Conservation (phyloP, 23 tunicate genomes). For the Halocynthia aurantium region DNA sequence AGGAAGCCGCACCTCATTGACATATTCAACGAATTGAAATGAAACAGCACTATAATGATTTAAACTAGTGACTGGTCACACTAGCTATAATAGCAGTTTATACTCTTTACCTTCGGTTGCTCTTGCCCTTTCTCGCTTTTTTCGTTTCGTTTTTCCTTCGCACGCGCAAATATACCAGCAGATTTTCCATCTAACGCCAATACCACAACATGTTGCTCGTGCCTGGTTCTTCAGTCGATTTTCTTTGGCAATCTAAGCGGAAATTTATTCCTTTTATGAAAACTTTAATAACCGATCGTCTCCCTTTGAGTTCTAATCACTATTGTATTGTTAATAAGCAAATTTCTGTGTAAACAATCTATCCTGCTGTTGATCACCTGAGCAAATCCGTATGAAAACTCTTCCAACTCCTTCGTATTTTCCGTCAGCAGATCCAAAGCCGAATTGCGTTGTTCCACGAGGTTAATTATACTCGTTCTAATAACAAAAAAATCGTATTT, state of each 20-base stretch:
- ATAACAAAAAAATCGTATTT: neutral
- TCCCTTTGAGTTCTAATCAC: too few species aligned
- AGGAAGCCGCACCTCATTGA: too few species aligned
- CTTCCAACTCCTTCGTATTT: conserved; percentile 28
- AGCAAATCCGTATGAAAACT: conserved; percentile 32
- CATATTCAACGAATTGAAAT: too few species aligned
- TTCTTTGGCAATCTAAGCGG: conserved; percentile 19
- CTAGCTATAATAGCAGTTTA: too few species aligned
- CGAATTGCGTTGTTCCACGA: conserved; percentile 25
- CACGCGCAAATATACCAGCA: conserved; percentile 69
- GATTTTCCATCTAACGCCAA: conserved; percentile 27
- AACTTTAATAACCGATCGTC: too few species aligned
- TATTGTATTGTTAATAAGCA: too few species aligned
- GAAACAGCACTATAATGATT: too few species aligned
- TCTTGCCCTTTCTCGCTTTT: neutral
- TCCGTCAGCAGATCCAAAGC: conserved; percentile 7
- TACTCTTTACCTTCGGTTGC: too few species aligned
- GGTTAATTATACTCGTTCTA: conserved; percentile 13
- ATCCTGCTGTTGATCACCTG: conserved; percentile 1
- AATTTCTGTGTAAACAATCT: too few species aligned
- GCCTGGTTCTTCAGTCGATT: conserved; percentile 34
- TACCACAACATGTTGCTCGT: conserved; percentile 39
- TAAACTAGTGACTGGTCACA: too few species aligned
- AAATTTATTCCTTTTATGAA: neutral
- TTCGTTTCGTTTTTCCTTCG: conserved; percentile 5